Evolutionary conservation across 2,888 invertebrate genomes (phyloP), one percentile per base, ranked within the genome.

Genomic region (Andricus quercusramuli): DNA sequence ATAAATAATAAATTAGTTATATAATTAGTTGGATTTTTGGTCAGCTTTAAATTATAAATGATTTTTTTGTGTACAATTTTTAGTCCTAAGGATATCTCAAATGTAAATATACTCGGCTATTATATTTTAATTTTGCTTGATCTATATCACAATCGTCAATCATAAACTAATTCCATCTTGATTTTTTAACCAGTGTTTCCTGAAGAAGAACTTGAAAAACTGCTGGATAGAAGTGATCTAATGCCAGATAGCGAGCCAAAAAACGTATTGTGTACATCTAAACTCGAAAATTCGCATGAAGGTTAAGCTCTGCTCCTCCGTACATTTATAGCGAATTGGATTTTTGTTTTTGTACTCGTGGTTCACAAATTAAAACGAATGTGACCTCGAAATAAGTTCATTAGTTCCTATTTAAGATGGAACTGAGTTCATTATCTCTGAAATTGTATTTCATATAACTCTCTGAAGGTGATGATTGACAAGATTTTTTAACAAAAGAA

Each of bases 221-320:
- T 94, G 1, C 83, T 94, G 67, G 94, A 94, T 83, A 90, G 94
- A 81, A 92, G 92, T 77, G 93, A 93, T 82, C 83, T 94, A 68
- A 6, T 44, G 17, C 13, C 44, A 25, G 9, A 15, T 37, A 25
- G 68, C 8, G 15, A 17, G 25, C 1, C 1, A 15, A 68, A 44
- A 68, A 47, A 25, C 9, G 15, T 25, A 20, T n/a, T 68, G 44
- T 4, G n/a, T 9, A n/a, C 37, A 22, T 25, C 68, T 6, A 44
- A n/a, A 25, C 25, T 68, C 22, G 47, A 47, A 44, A 68, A 47
- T 44, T 44, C 68, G 13, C 44, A 68, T 9, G 22, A 22, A 68
- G 22, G 9, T 25, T 44, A 44, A 15, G n/a, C 3, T 59, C 11
- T 59, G 22, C n/a, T 59, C 56, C 3, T 59, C 22, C 11, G 22